Evolutionary conservation across 1,140 invertebrate genomes (phyloP).

Genomic region (Apolygus lucorum): DNA sequence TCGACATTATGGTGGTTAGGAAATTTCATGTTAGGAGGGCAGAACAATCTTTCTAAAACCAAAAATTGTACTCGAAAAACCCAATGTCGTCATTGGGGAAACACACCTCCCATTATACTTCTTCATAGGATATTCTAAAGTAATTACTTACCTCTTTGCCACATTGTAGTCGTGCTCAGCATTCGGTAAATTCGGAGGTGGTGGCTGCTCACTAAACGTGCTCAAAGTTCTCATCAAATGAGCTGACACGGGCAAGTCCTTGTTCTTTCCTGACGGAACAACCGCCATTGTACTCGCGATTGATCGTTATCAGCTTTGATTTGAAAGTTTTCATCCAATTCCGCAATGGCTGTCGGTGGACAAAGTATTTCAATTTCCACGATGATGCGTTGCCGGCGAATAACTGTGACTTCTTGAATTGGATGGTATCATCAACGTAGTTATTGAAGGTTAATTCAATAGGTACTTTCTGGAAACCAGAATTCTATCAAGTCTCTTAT

Average conservation of each 20-base stretch:
- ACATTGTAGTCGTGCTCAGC: slow-evolving; percentile 3
- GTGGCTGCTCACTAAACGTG: not conserved
- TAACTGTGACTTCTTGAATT: no score
- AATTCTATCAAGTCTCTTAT: no score
- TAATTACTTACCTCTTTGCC: not conserved
- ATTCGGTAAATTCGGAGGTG: not conserved
- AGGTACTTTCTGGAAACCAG: no score
- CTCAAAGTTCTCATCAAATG: not conserved
- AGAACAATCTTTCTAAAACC: not conserved
- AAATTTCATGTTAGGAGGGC: not conserved
- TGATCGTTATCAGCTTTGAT: no score
- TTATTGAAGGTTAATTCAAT: no score
- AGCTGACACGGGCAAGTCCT: not conserved
- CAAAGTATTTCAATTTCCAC: no score
- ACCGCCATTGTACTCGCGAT: no score
- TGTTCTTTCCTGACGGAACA: not conserved
- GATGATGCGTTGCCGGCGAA: no score
- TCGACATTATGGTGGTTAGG: not conserved
- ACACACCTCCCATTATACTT: not conserved
- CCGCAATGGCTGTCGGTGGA: no score
- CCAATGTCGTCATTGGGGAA: not conserved
- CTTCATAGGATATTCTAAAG: not conserved
- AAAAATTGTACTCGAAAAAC: not conserved
- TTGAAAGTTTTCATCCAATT: no score
- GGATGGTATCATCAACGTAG: no score